phyloP scores from a whole-genome alignment of 2,888 invertebrate species.

The Plebejus anna region DNA sequence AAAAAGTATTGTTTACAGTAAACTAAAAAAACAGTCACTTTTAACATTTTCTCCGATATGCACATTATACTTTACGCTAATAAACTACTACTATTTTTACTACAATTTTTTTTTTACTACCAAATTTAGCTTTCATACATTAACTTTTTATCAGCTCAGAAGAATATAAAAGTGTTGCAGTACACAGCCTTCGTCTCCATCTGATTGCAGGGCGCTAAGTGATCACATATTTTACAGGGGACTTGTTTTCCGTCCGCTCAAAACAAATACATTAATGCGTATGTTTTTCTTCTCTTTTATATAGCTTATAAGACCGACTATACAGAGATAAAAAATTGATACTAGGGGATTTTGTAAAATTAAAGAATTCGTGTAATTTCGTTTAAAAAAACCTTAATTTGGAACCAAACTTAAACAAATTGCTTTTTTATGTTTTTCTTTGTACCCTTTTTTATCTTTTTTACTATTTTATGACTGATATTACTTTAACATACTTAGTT shows the following conservation, averaged over 20 bases:
- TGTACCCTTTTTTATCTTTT: background rate
- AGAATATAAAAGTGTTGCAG: background rate
- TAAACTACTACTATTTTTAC: too few species aligned
- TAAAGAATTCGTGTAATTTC: background rate
- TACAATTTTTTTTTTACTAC: background rate
- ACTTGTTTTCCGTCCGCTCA: slow-evolving; percentile 58
- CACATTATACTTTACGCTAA: too few species aligned
- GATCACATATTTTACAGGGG: slow-evolving; percentile 73
- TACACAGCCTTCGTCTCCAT: slow-evolving; percentile 51
- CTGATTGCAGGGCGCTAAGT: slow-evolving; percentile 78
- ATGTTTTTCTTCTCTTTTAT: slow-evolving; percentile 35
- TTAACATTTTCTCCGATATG: too few species aligned
- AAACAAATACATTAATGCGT: slow-evolving; percentile 44
- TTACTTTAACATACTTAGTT: too few species aligned
- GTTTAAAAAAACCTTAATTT: background rate
- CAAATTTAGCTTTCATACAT: background rate
- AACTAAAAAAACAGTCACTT: too few species aligned
- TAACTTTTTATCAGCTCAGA: background rate
- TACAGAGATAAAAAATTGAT: background rate
- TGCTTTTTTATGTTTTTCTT: background rate
- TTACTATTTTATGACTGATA: background rate
- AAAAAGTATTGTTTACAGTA: too few species aligned
- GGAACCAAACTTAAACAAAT: background rate
- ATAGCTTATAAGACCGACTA: background rate
- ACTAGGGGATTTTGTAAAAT: background rate